Percentiles rank a stretch among this genome's conserved stretches.
phyloP scores from a whole-genome alignment of 2,113 vertebrate species.

The Eolophus roseicapilla region DNA sequence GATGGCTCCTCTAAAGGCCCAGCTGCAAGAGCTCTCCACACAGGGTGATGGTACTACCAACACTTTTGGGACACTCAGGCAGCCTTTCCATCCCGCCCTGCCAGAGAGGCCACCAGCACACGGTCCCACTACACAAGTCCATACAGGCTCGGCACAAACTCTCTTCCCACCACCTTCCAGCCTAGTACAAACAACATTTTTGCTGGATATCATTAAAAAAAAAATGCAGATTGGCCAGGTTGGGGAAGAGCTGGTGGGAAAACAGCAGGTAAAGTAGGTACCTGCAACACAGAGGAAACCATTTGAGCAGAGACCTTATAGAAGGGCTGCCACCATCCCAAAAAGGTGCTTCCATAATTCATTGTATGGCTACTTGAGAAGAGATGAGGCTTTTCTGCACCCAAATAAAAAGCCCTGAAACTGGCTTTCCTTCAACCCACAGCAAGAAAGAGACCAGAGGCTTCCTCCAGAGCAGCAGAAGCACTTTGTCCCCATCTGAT shows the following conservation, averaged over 20 bases:
- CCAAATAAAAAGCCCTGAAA: neutral
- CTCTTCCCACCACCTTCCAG: neutral
- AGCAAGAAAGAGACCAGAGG: neutral
- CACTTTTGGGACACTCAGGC: neutral
- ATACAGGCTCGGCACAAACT: neutral
- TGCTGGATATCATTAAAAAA: neutral
- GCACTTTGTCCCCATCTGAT: neutral
- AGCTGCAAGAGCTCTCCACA: accelerated
- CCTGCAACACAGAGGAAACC: neutral
- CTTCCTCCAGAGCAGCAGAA: neutral
- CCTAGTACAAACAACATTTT: neutral
- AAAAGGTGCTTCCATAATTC: neutral
- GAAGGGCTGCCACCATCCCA: neutral
- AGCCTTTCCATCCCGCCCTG: accelerated
- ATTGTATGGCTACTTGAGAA: accelerated
- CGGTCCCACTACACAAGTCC: accelerated
- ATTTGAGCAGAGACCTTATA: neutral
- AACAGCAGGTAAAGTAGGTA: neutral
- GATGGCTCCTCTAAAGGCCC: neutral
- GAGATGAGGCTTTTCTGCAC: neutral
- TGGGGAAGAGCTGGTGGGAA: neutral
- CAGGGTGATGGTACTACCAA: neutral
- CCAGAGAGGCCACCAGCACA: neutral
- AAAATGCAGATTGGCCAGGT: neutral
- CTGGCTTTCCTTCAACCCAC: neutral